Evolutionary conservation across 2,113 vertebrate species (phyloP).

Genomic region (Choloepus hoffmanni): DNA sequence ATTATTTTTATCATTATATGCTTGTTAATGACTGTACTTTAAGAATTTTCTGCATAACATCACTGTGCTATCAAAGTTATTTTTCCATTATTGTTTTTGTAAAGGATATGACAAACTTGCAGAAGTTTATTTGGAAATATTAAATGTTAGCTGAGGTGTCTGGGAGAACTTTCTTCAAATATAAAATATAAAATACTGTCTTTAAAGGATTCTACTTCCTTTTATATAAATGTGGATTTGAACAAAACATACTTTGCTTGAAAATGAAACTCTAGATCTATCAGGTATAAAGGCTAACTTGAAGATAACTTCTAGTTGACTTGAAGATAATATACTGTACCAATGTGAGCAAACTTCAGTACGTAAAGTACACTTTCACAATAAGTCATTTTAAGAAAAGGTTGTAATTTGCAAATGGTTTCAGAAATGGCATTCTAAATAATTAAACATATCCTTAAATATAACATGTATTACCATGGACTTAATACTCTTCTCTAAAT

Average conservation of each 20-base stretch:
- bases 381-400: not conserved
- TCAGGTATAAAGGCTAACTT: not conserved
- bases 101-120: not conserved
- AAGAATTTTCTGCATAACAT: not conserved
- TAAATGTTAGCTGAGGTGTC: not conserved
- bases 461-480: not conserved
- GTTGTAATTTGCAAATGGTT: not conserved
- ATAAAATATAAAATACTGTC: constrained; percentile 15
- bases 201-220: not conserved
- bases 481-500: not conserved
- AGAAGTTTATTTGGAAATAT: constrained; percentile 32
- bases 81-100: not conserved
- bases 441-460: not conserved
- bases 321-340: not conserved
- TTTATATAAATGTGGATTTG: constrained; percentile 10
- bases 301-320: not conserved
- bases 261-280: not conserved
- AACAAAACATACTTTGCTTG: constrained; percentile 14
- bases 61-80: not conserved
- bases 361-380: not conserved
- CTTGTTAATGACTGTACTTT: not conserved
- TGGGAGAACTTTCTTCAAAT: constrained; percentile 2
- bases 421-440: not conserved
- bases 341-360: not conserved
- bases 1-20: not conserved